Evolutionary conservation across 1,140 invertebrate species (phyloP).

Genomic region (Gonioctena quinquepunctata): DNA sequence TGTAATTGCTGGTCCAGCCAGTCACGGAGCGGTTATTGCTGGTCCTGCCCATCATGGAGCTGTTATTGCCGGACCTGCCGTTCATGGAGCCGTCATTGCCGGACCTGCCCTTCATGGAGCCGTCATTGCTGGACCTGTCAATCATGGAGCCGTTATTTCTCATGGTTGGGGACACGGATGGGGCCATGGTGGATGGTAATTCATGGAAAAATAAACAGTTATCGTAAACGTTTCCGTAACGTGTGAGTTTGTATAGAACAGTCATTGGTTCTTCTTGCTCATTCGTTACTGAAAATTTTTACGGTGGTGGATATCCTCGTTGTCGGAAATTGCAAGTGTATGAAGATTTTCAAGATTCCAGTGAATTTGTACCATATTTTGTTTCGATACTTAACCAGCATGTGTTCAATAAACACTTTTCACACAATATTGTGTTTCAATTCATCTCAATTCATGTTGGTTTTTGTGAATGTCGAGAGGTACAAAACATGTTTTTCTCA

Average conservation of each 20-base stretch:
- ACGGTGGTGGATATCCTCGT: too few species aligned
- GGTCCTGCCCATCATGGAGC: constrained; percentile 22
- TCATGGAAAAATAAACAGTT: background rate
- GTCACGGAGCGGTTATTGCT: constrained; percentile 15
- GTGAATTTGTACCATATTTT: too few species aligned
- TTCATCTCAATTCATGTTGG: too few species aligned
- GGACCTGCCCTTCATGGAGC: constrained; percentile 23
- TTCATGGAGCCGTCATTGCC: background rate
- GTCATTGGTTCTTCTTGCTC: background rate
- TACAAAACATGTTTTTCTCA: too few species aligned
- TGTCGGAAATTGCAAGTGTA: too few species aligned
- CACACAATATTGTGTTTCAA: too few species aligned
- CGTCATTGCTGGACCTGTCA: constrained; percentile 25
- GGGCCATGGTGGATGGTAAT: constrained; percentile 1
- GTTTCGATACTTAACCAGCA: too few species aligned
- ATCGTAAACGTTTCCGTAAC: background rate
- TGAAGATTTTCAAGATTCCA: too few species aligned
- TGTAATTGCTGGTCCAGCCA: constrained; percentile 16
- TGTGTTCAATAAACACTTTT: too few species aligned
- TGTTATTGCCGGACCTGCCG: constrained; percentile 24
- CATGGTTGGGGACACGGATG: constrained; percentile 4
- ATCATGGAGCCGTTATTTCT: constrained; percentile 2
- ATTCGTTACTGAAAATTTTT: constrained; percentile 1
- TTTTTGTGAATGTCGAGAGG: too few species aligned
- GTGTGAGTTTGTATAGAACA: background rate